Base-by-base conservation (phyloP, 2,113 vertebrate species). In the Centropus bengalensis region DNA sequence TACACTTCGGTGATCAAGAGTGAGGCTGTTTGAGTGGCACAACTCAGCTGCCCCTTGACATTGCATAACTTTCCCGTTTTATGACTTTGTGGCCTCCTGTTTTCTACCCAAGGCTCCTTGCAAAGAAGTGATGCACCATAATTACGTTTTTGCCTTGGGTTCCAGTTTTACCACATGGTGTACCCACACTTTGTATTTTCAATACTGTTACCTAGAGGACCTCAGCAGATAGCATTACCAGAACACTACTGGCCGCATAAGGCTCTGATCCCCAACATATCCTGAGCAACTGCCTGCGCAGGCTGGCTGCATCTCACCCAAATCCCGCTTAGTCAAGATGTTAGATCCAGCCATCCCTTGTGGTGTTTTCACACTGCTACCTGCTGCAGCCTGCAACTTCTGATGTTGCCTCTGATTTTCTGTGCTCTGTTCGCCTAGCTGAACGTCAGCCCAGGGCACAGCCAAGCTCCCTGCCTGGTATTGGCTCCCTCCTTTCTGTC, bases 401-500 rank as follows among this genome's bases (percentile, higher is more conserved):
- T 55, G 52, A 26, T 1, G 4, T 18, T 5, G 2, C 24, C 10
- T 87, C 51, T 0, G 4, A 5, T 32, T 60, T 51, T 9, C n/a
- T 0, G 0, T 62, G 19, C 20, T 24, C 54, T 33, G 22, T 59
- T 81, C 3, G 1, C 60, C 45, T 5, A 23, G 12, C 56, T 54
- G 38, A 84, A 24, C 27, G 18, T 68, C 54, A 63, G n/a, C 27
- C 17, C 42, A 21, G 12, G 14, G 30, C 23, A 28, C 20, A 67
- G 17, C 14, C 0, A 2, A 6, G 10, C 45, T 0, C 0, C 15
- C 59, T 58, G 24, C 30, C 24, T 56, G 21, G 26, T 52, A 13
- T 2, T 78, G 54, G 24, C 14, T 75, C 23, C 20, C 23, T 30
- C 17, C 26, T 94, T 24, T n/a, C 40, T 19, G n/a, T 38, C 12